phyloP scores from a whole-genome alignment of 2,888 invertebrate genomes.

The Pantelozetes paolii region DNA sequence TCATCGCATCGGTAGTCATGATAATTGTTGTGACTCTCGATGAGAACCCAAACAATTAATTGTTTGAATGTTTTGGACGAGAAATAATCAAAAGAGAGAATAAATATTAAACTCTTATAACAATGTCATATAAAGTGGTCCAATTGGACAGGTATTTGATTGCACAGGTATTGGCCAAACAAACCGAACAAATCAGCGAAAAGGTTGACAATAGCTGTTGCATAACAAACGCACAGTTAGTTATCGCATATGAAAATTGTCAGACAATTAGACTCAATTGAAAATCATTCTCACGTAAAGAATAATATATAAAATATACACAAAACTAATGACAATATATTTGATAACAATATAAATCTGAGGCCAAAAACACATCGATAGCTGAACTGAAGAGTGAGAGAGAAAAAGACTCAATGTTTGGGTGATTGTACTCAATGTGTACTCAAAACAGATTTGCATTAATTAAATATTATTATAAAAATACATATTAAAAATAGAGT shows the following conservation, averaged over 20 bases:
- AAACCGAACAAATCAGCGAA: slow-evolving; percentile 21
- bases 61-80: not conserved
- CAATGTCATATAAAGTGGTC: not conserved
- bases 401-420: slow-evolving; percentile 5
- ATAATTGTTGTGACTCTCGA: slow-evolving; percentile 31
- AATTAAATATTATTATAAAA: slow-evolving; percentile 13
- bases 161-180: slow-evolving; percentile 11
- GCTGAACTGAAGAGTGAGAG: not conserved
- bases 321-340: slow-evolving; percentile 3
- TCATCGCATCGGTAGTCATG: slow-evolving; percentile 4
- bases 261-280: slow-evolving; percentile 34
- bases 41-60: slow-evolving; percentile 38
- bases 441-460: slow-evolving; percentile 19
- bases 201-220: not conserved
- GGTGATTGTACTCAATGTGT: slow-evolving; percentile 36
- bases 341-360: slow-evolving; percentile 14
- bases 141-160: slow-evolving; percentile 28
- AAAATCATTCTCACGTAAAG: slow-evolving; percentile 37
- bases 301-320: slow-evolving; percentile 29
- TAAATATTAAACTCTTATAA: not conserved
- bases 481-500: not conserved
- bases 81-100: slow-evolving; percentile 11
- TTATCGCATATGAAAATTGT: slow-evolving; percentile 24
- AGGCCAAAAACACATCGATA: slow-evolving; percentile 25
- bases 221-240: slow-evolving; percentile 24